Evolutionary conservation across 2,888 invertebrate species (phyloP).

Genomic region (Phoenoteleia sp.): DNA sequence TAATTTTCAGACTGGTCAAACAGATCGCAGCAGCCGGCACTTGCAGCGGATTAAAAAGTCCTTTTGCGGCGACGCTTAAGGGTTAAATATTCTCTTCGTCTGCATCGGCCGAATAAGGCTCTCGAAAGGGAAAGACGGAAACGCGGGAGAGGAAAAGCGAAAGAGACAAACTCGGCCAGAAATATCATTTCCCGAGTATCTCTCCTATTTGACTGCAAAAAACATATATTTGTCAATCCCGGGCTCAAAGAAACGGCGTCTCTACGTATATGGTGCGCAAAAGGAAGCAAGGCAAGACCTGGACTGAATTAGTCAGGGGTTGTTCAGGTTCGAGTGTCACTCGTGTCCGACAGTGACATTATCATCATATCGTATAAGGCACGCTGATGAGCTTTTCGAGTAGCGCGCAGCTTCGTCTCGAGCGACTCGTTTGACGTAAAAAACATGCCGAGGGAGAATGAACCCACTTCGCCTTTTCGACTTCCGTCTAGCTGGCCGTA

Average conservation of each 20-base stretch:
- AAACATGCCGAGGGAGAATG: conserved; percentile 75
- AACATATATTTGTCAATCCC: conserved; percentile 67
- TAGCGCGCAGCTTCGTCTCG: conserved; percentile 75
- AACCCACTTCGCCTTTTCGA: conserved; percentile 78
- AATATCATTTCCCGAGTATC: conserved; percentile 67
- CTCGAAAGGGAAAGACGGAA: conserved; percentile 9
- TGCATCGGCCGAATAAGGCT: conserved; percentile 39
- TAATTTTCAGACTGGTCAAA: too few species aligned
- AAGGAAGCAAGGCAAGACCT: conserved; percentile 57
- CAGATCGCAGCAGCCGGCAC: background rate
- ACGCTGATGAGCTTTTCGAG: conserved; percentile 83
- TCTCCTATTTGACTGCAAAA: conserved; percentile 68
- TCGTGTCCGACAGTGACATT: conserved; percentile 71
- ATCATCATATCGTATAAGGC: conserved; percentile 73
- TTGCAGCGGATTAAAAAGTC: conserved; percentile 43
- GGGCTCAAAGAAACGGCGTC: conserved; percentile 59
- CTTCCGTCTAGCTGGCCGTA: conserved; percentile 77
- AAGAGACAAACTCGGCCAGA: conserved; percentile 28
- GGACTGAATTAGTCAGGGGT: conserved; percentile 68
- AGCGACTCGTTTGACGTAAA: conserved; percentile 79
- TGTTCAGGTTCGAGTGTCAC: conserved; percentile 70
- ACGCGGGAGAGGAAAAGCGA: background rate
- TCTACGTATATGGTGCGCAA: conserved; percentile 54
- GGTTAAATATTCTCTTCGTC: conserved; percentile 63
- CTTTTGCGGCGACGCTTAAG: conserved; percentile 42